phyloP scores from a whole-genome alignment of 2,888 invertebrate species.

The Tinea trinotella region DNA sequence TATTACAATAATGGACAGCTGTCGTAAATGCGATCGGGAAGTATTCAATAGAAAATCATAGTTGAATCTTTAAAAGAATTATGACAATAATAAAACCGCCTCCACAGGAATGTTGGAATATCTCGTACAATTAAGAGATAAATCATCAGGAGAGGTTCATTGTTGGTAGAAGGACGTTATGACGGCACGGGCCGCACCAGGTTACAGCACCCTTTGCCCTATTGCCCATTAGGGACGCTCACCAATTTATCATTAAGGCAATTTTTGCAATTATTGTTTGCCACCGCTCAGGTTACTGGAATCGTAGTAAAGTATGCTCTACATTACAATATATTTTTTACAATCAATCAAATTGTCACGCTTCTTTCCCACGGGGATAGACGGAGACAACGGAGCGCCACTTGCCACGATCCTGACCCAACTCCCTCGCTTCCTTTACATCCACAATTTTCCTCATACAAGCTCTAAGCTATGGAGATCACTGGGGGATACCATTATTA shows the following conservation, averaged over 20 bases:
- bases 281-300: conserved; percentile 35
- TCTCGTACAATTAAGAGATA: conserved; percentile 62
- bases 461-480: too few species aligned
- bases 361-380: too few species aligned
- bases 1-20: too few species aligned
- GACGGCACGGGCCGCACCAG: conserved; percentile 54
- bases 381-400: too few species aligned
- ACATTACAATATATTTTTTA: too few species aligned
- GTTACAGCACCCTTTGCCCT: conserved; percentile 45
- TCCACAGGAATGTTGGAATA: conserved; percentile 47
- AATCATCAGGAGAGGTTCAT: conserved; percentile 60
- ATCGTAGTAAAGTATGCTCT: conserved; percentile 39
- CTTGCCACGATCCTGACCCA: too few species aligned
- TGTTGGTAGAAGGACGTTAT: conserved; percentile 65
- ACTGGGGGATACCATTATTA: too few species aligned
- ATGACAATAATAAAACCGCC: conserved; percentile 45
- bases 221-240: conserved; percentile 62
- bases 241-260: conserved; percentile 72
- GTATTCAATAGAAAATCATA: neutral
- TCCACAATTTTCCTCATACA: too few species aligned
- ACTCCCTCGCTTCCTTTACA: too few species aligned
- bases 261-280: conserved; percentile 70
- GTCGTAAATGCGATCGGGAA: neutral
- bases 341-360: neutral
- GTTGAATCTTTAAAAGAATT: conserved; percentile 40